Base-by-base conservation (phyloP, 2,113 vertebrate species). In the Platichthys stellatus region DNA sequence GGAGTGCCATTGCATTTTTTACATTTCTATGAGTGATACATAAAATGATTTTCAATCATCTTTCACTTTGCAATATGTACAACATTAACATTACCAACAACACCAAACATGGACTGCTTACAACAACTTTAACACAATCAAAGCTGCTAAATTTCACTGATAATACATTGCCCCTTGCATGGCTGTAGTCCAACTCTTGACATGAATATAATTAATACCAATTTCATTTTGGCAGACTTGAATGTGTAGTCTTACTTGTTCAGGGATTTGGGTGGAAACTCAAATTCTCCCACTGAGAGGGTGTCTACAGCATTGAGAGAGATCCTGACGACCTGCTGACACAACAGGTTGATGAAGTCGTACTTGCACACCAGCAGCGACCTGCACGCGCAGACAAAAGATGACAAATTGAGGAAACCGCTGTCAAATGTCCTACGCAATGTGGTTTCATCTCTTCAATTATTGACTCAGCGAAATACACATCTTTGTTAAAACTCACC, bases 341-440 rank as follows among this genome's bases (percentile, higher is more conserved):
- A 99, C 94, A 95, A 92, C 60, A 98, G 94, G 88, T 95, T 96
- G 91, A 99, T 95, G 93, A 99, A 99, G 93, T 99, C 98, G 62
- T 99, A 99, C 71, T 99, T 99, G 90, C 97, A 99, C 88, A 99
- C 93, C 86, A 99, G 93, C 65, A 99, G 92, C 20, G 97, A 96
- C 93, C 95, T 94, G 89, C 3, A 63, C 13, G 90, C 7, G 28
- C 20, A 61, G 43, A n/a, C 67, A n/a, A 23, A 59, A 21, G 0
- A 40, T 7, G 24, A 40, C 43, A 51, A 4, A 43, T 40, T 0
- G 28, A 21, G 47, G 15, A 31, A 31, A 31, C 31, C 7, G 31
- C 31, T 31, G 31, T 31, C 21, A 13, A 17, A 49, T 12, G 4
- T 35, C 38, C 35, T 26, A 35, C 18, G 8, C 10, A 14, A 20